Evolutionary conservation across 2,888 invertebrate genomes (phyloP).

Genomic region (Volucella inanis): DNA sequence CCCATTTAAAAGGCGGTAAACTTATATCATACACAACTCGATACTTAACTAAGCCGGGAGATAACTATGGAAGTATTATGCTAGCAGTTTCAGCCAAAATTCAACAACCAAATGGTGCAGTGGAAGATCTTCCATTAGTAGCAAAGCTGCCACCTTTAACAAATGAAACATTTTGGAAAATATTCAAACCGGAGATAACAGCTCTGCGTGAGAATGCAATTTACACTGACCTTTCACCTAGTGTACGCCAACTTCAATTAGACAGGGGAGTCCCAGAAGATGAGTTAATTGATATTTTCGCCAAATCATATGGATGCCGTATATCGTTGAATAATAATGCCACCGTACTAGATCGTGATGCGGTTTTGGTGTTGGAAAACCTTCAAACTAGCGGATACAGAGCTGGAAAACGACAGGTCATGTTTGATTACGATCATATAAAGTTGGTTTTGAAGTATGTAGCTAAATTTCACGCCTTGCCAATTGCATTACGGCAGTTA

Average conservation of each 20-base stretch:
- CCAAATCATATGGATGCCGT: slow-evolving; percentile 85
- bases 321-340: slow-evolving; percentile 81
- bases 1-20: slow-evolving; percentile 78
- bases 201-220: slow-evolving; percentile 85
- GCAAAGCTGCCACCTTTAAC: slow-evolving; percentile 85
- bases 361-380: slow-evolving; percentile 85
- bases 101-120: slow-evolving; percentile 75
- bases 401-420: slow-evolving; percentile 83
- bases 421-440: slow-evolving; percentile 84
- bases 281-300: slow-evolving; percentile 83
- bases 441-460: slow-evolving; percentile 83
- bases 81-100: slow-evolving; percentile 82
- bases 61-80: slow-evolving; percentile 87
- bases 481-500: slow-evolving; percentile 84
- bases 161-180: slow-evolving; percentile 84
- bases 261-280: slow-evolving; percentile 83
- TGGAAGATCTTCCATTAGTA: slow-evolving; percentile 83
- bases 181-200: slow-evolving; percentile 85
- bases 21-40: slow-evolving; percentile 82
- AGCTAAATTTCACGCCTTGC: slow-evolving; percentile 85
- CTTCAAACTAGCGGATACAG: slow-evolving; percentile 84
- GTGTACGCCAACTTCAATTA: slow-evolving; percentile 83
- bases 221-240: slow-evolving; percentile 84
- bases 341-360: slow-evolving; percentile 84
- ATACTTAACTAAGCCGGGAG: slow-evolving; percentile 84